Base-by-base conservation (phyloP, 1,140 invertebrate species). In the Brachionus manjavacas region DNA sequence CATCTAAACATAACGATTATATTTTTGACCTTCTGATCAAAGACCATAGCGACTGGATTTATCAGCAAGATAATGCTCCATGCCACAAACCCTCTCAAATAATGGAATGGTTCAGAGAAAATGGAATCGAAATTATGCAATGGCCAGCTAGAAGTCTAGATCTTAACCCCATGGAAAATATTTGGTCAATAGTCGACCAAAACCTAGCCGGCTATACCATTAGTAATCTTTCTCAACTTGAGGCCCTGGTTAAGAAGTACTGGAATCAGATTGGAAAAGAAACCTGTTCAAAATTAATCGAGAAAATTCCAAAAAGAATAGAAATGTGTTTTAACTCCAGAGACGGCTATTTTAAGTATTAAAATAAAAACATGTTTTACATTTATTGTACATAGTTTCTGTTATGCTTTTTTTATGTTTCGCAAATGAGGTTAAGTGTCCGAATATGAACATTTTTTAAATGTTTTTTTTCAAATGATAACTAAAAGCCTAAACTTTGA, bases 141-240 rank as follows among this genome's bases (percentile, higher is more conserved):
- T 87, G 86, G 85, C 85, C 85, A 14, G 76, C 85, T 39, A 41
- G 43, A 41, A 85, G 60, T 12, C 86, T 85, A 25, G 87, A 87
- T 85, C 46, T 86, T 1, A 86, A 85, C 16, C 86, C 86, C 1
- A 86, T 87, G 28, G 85, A 87, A 83, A 84, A 87, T 70, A 31
- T 86, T 11, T 87, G 85, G 86, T 85, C 84, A 60, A 60, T 60
- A 60, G 20, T 60, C 55, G 55, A 16, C 1, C 55, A 60, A 60
- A 60, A 60, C 4, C 1, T 60, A 60, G 55, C 55, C n/a, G 55
- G n/a, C 1, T n/a, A 60, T 60, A 60, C 55, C 55, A 60, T 60
- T 3, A 16, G 55, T 60, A 8, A 60, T 60, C 55, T 60, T 1
- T 60, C n/a, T 60, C 55, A 60, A 60, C 55, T 60, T 60, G 55